Percentiles rank a stretch among this genome's conserved stretches.
These are phyloP conservation scores for Cryptoprocta ferox DNA, from an alignment of 2,797 vertebrate genomes.

Conservation along the genomic window DNA sequence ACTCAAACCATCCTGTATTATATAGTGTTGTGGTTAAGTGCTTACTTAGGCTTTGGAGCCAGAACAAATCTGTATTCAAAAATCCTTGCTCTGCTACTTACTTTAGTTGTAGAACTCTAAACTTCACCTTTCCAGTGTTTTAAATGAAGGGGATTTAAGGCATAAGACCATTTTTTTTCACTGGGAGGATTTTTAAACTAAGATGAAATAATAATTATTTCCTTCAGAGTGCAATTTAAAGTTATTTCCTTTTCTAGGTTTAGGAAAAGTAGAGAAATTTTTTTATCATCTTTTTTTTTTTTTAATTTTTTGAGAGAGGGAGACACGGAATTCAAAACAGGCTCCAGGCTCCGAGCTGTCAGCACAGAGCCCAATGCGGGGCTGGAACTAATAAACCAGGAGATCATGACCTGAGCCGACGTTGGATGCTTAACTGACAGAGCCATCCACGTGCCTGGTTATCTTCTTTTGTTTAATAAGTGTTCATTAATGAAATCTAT, in stretches of 20 bases:
- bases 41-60: neutral
- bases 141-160: neutral
- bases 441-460: no score
- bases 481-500: neutral
- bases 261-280: neutral
- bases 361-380: no score
- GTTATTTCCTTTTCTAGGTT: conserved; percentile 20
- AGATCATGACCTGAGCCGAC: no score
- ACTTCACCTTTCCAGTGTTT: neutral
- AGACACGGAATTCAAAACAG: no score
- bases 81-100: neutral
- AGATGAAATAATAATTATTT: neutral
- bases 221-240: neutral
- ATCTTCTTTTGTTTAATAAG: no score
- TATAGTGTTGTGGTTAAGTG: neutral
- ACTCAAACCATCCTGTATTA: neutral
- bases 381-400: no score
- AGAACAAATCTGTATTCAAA: neutral
- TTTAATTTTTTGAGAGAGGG: no score
- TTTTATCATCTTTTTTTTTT: neutral
- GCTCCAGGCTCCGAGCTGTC: no score
- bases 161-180: neutral
- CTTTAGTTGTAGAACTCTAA: neutral
- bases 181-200: neutral
- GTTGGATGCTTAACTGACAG: no score